A percentile compares a stretch with the other conserved stretches of the same genome.
Evolutionary conservation across 1,140 invertebrate genomes (phyloP).

Genomic region (Calephelis nemesis): DNA sequence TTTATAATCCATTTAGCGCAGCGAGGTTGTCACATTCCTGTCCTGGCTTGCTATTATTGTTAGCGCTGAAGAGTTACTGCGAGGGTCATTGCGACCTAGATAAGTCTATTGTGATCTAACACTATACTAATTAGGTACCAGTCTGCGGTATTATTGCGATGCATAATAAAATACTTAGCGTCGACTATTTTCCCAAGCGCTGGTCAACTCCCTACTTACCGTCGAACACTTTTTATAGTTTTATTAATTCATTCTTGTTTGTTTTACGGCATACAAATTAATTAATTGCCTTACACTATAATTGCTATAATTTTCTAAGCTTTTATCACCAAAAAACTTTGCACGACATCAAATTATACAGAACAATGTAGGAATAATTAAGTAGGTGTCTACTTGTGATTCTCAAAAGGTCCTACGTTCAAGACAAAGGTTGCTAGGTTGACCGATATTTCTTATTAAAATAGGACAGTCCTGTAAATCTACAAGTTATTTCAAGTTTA

Average conservation of each 20-base stretch:
- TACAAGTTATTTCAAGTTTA: background rate
- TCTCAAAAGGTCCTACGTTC: slow-evolving; percentile 6
- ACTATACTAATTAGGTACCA: too few relatives aligned
- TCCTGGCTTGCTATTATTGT: too few relatives aligned
- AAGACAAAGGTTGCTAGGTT: slow-evolving; percentile 1
- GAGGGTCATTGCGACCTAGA: too few relatives aligned
- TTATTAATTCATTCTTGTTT: background rate
- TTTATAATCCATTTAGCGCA: too few relatives aligned
- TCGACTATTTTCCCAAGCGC: too few relatives aligned
- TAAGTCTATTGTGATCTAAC: too few relatives aligned
- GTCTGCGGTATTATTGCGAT: too few relatives aligned
- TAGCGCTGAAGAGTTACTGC: too few relatives aligned
- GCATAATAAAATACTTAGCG: too few relatives aligned
- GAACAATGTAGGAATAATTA: slow-evolving; percentile 16
- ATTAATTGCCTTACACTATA: slow-evolving; percentile 1
- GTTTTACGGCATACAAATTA: slow-evolving; percentile 5
- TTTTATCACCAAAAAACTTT: slow-evolving; percentile 5
- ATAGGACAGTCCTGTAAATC: slow-evolving; percentile 18
- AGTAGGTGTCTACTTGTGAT: slow-evolving; percentile 2
- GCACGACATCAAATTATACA: slow-evolving; percentile 7
- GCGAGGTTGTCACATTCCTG: too few relatives aligned
- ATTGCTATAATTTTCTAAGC: slow-evolving; percentile 8
- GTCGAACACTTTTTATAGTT: too few relatives aligned
- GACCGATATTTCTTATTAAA: background rate
- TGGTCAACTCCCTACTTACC: too few relatives aligned